Percentiles rank a stretch among this genome's conserved stretches.
Evolutionary conservation across 2,888 invertebrate species (phyloP).

Genomic region (Cataglyphis cursor): DNA sequence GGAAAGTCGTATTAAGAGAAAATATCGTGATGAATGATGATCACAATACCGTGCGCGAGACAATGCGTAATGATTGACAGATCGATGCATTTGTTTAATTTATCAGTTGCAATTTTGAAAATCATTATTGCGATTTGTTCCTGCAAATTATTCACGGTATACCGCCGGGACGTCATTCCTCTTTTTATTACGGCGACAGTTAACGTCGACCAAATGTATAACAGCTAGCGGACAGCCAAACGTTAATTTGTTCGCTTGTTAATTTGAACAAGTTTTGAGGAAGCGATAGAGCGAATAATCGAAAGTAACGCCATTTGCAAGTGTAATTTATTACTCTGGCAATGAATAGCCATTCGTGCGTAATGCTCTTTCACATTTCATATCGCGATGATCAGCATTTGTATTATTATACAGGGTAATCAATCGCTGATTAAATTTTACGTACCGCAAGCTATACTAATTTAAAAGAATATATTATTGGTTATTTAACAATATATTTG

Average conservation of each 20-base stretch:
- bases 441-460: slow-evolving; percentile 20
- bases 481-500: slow-evolving; percentile 9
- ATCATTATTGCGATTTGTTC: slow-evolving; percentile 46
- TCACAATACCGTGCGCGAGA: slow-evolving; percentile 53
- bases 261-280: slow-evolving; percentile 49
- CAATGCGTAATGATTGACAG: slow-evolving; percentile 49
- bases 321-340: slow-evolving; percentile 52
- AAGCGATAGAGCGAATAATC: slow-evolving; percentile 50
- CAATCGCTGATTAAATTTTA: slow-evolving; percentile 50
- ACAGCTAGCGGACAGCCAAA: slow-evolving; percentile 1
- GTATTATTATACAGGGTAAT: slow-evolving; percentile 20
- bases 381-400: slow-evolving; percentile 32
- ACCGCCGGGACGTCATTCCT: slow-evolving; percentile 1
- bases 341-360: slow-evolving; percentile 34
- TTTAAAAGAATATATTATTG: slow-evolving; percentile 30
- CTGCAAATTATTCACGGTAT: slow-evolving; percentile 29
- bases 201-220: slow-evolving; percentile 13
- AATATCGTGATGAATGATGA: slow-evolving; percentile 49
- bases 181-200: slow-evolving; percentile 35
- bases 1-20: slow-evolving; percentile 59
- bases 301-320: slow-evolving; percentile 55
- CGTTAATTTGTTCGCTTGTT: slow-evolving; percentile 53
- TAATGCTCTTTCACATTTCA: slow-evolving; percentile 53
- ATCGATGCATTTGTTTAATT: slow-evolving; percentile 55
- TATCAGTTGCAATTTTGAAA: slow-evolving; percentile 59